phyloP scores from a whole-genome alignment of 2,113 vertebrate species.

The Castor canadensis region DNA sequence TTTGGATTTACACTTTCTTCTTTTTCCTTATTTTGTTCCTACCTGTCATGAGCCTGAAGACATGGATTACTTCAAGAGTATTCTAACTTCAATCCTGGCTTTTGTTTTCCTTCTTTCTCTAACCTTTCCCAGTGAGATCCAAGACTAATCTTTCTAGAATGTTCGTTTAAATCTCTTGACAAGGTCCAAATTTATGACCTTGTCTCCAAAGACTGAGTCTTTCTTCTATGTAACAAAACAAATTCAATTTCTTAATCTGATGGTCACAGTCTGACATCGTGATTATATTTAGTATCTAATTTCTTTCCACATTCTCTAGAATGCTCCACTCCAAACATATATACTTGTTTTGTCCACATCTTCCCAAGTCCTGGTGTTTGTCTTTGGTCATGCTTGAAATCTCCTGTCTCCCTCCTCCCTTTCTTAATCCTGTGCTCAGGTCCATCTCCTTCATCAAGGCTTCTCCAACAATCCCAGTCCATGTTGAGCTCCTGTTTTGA shows the following conservation, averaged over 20 bases:
- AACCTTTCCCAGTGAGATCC: not conserved
- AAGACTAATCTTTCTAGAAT: conserved; percentile 29
- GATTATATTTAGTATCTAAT: not conserved
- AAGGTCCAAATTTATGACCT: not conserved
- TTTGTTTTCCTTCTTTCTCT: conserved; percentile 5
- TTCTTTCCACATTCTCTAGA: not conserved
- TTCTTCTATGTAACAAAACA: not conserved
- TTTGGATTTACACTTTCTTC: not conserved
- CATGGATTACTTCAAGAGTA: not conserved
- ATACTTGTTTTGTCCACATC: not conserved
- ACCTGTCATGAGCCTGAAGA: not conserved
- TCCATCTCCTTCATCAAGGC: not conserved
- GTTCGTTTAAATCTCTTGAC: not conserved
- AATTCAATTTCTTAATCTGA: not conserved
- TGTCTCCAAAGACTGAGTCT: not conserved
- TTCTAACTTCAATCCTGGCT: not conserved
- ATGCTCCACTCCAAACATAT: not conserved
- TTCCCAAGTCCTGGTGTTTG: not conserved
- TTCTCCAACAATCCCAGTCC: not conserved
- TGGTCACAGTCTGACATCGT: not conserved
- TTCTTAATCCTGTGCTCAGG: not conserved
- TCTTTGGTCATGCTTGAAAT: not conserved
- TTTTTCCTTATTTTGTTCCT: not conserved
- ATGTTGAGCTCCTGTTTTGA: not conserved
- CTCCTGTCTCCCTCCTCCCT: not conserved